phyloP scores from a whole-genome alignment of 2,797 vertebrate genomes.

The Geotrypetes seraphini region DNA sequence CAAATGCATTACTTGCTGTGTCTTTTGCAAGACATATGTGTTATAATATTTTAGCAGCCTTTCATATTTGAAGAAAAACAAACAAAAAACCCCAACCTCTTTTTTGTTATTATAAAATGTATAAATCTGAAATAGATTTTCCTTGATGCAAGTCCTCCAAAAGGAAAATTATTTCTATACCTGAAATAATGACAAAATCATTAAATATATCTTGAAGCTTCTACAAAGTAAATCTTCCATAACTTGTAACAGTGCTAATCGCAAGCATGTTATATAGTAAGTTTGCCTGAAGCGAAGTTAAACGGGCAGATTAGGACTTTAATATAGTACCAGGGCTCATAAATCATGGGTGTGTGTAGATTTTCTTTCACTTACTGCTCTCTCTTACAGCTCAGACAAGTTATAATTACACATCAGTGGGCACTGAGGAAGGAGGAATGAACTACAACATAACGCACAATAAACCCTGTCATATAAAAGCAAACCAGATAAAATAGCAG shows the following conservation, averaged over 20 bases:
- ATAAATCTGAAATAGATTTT: too few relatives aligned
- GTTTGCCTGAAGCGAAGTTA: slow-evolving; percentile 68
- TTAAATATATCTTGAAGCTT: slow-evolving; percentile 41
- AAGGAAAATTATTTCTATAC: slow-evolving; percentile 43
- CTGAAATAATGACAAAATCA: slow-evolving; percentile 55
- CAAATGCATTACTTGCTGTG: too few relatives aligned
- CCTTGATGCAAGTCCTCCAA: slow-evolving; percentile 39
- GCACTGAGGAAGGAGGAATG: slow-evolving; percentile 74
- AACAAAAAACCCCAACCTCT: too few relatives aligned
- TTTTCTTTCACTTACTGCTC: slow-evolving; percentile 78
- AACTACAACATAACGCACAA: slow-evolving; percentile 83
- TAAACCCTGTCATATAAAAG: slow-evolving; percentile 91
- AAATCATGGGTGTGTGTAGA: slow-evolving; percentile 82
- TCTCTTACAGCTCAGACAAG: slow-evolving; percentile 76
- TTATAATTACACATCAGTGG: slow-evolving; percentile 92
- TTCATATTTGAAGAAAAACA: slow-evolving; percentile 35
- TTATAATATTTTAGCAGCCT: too few relatives aligned
- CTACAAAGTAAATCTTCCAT: slow-evolving; percentile 55
- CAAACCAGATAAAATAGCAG: slow-evolving; percentile 88
- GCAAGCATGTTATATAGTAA: slow-evolving; percentile 57
- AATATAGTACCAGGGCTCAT: slow-evolving; percentile 70
- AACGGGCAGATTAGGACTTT: slow-evolving; percentile 75
- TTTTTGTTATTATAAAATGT: slow-evolving; percentile 43
- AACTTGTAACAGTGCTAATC: slow-evolving; percentile 62
- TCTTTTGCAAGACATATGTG: too few relatives aligned